Percentiles rank a stretch among this genome's conserved stretches.
Conservation (phyloP, 2,888 invertebrate species). For the Nemurella pictetii region DNA sequence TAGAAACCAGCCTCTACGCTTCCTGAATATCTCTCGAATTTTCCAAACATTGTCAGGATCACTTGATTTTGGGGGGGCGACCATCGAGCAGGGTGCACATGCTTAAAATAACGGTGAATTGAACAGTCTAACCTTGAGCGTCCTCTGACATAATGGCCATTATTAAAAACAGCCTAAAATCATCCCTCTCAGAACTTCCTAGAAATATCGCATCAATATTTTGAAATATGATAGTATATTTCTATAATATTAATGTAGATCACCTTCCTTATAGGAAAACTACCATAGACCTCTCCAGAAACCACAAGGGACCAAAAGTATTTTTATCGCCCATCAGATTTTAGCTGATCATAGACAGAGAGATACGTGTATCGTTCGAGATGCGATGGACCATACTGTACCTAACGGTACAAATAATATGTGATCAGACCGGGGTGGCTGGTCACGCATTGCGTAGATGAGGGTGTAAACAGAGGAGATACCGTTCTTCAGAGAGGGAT, state of each 20-base stretch:
- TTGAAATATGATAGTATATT: no score
- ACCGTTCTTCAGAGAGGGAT: slow-evolving; percentile 24
- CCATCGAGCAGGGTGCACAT: neutral
- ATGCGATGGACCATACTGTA: neutral
- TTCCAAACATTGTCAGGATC: neutral
- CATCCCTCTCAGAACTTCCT: neutral
- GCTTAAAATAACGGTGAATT: slow-evolving; percentile 15
- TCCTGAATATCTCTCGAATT: neutral
- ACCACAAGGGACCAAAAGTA: neutral
- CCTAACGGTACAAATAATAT: slow-evolving; percentile 1
- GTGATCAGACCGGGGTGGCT: neutral
- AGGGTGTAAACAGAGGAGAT: slow-evolving; percentile 26
- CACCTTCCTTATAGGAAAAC: neutral
- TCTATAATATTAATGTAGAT: no score
- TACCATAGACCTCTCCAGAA: neutral
- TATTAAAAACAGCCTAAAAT: slow-evolving; percentile 5
- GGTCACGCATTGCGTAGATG: neutral
- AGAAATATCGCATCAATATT: no score
- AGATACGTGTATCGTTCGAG: neutral
- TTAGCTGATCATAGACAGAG: neutral
- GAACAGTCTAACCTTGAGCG: neutral
- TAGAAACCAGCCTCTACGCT: neutral
- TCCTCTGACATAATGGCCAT: neutral
- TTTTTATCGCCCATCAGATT: neutral
- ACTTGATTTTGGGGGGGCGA: neutral